Conservation (phyloP, 2,888 invertebrate genomes). For the Nipponacmea schrenckii region DNA sequence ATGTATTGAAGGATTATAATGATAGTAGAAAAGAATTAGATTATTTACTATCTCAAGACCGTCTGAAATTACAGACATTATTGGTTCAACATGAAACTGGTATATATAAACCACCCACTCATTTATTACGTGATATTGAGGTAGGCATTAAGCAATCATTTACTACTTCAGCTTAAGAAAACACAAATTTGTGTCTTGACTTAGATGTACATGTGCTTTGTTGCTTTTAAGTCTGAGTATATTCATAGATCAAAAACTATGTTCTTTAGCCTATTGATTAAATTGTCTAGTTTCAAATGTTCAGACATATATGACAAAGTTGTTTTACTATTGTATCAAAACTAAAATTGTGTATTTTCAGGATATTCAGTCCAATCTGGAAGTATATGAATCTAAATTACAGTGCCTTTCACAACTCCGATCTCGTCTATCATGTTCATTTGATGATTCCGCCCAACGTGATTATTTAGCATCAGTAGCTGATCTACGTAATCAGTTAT, state of each 20-base stretch:
- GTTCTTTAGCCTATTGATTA: too few relatives aligned
- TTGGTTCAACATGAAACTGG: conserved; percentile 43
- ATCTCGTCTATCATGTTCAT: conserved; percentile 50
- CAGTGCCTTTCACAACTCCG: conserved; percentile 44
- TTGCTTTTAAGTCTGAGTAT: too few relatives aligned
- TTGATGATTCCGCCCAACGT: conserved; percentile 41
- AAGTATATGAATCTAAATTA: conserved; percentile 52
- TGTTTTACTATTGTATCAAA: neutral
- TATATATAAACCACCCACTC: conserved; percentile 32
- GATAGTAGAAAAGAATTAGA: conserved; percentile 50
- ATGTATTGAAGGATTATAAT: conserved; percentile 54
- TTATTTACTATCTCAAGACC: conserved; percentile 68
- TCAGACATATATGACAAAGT: too few relatives aligned
- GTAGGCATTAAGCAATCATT: conserved; percentile 31
- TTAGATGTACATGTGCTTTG: too few relatives aligned
- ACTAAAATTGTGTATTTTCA: conserved; percentile 21
- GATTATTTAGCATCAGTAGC: conserved; percentile 50
- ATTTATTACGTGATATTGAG: conserved; percentile 41
- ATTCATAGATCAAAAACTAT: too few relatives aligned
- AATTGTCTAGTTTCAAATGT: too few relatives aligned
- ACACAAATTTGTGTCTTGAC: too few relatives aligned
- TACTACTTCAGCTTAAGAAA: too few relatives aligned
- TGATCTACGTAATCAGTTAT: conserved; percentile 53
- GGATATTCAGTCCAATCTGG: conserved; percentile 46
- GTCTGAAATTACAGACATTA: conserved; percentile 73